A percentile compares a stretch with the other conserved stretches of the same genome.
Conservation (phyloP, 1,140 invertebrate genomes). For the Caenorhabditis latens region DNA sequence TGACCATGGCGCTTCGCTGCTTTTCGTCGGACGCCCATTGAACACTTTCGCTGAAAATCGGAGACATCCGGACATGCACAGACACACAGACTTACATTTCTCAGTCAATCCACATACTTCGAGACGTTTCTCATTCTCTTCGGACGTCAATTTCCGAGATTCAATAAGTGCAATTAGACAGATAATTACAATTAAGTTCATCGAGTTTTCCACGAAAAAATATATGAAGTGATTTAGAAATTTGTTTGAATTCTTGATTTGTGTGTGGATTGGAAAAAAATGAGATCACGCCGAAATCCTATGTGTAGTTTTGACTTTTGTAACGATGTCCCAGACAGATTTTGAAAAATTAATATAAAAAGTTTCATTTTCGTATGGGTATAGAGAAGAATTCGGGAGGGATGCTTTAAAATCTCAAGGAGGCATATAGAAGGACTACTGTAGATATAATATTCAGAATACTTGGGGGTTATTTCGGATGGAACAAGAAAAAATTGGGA, state of each 20-base stretch:
- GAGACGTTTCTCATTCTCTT: constrained; percentile 8
- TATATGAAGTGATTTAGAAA: too few species aligned
- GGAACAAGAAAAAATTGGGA: neutral
- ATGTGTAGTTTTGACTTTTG: too few species aligned
- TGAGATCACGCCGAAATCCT: too few species aligned
- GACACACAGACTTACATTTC: too few species aligned
- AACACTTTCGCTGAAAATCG: constrained; percentile 26
- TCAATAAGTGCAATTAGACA: neutral
- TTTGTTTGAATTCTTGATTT: neutral
- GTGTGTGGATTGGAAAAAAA: too few species aligned
- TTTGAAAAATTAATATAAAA: too few species aligned
- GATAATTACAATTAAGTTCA: neutral
- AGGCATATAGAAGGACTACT: neutral
- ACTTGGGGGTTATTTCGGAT: neutral
- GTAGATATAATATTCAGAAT: neutral
- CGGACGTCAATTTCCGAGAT: neutral
- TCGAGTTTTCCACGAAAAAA: too few species aligned
- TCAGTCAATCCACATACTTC: neutral
- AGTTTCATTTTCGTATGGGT: too few species aligned
- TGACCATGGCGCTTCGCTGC: neutral
- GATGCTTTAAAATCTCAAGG: too few species aligned
- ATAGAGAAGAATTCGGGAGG: too few species aligned
- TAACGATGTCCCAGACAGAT: too few species aligned
- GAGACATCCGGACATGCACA: too few species aligned
- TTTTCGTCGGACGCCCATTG: neutral